phyloP scores from a whole-genome alignment of 2,888 invertebrate species.

The Mimachlamys varia region DNA sequence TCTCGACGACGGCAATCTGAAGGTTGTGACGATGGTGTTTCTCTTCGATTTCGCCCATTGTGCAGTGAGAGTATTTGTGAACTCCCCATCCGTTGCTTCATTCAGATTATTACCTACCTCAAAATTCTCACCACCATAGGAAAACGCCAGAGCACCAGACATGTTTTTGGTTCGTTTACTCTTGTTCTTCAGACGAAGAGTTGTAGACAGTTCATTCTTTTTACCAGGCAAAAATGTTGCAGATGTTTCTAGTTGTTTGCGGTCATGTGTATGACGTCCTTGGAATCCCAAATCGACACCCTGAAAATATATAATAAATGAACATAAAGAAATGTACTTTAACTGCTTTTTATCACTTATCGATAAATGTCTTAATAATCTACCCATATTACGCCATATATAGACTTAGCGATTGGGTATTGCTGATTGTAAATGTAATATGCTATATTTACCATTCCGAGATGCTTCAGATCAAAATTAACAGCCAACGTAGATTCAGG shows the following conservation, averaged over 20 bases:
- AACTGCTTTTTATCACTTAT: too few relatives aligned
- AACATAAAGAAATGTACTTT: too few relatives aligned
- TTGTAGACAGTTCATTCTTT: conserved; percentile 57
- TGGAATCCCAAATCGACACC: conserved; percentile 60
- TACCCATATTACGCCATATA: too few relatives aligned
- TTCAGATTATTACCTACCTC: conserved; percentile 59
- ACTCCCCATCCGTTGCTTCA: conserved; percentile 59
- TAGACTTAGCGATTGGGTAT: neutral
- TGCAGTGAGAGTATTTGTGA: conserved; percentile 58
- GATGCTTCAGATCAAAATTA: neutral
- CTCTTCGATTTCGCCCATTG: conserved; percentile 55
- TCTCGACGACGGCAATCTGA: conserved; percentile 52
- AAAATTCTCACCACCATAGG: conserved; percentile 66
- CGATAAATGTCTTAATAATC: too few relatives aligned
- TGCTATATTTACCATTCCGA: neutral
- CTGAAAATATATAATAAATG: conserved; percentile 53
- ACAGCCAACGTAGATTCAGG: neutral
- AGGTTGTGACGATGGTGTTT: conserved; percentile 58
- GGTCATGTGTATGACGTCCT: conserved; percentile 62
- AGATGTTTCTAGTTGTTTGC: conserved; percentile 59
- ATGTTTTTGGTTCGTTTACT: conserved; percentile 58
- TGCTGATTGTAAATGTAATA: neutral
- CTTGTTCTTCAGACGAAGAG: conserved; percentile 60
- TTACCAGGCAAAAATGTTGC: conserved; percentile 58
- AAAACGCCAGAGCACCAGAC: conserved; percentile 59